A percentile compares a stretch with the other conserved stretches of the same genome.
Conservation (phyloP, 23 tunicate species). For the Trididemnum clinides region DNA sequence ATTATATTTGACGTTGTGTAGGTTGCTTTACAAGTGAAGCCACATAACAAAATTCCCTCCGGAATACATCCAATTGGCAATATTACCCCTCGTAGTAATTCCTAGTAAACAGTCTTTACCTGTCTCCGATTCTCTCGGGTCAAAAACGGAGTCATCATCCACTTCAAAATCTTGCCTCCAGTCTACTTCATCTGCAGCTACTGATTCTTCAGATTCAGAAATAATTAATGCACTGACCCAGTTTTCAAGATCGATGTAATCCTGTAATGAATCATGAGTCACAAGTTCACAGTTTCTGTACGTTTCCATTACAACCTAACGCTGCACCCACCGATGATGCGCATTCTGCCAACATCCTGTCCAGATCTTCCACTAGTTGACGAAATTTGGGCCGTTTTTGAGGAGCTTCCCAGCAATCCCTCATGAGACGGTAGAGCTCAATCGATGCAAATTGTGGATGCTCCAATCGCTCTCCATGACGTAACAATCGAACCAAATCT, state of each 20-base stretch:
- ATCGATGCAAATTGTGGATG: slow-evolving; percentile 85
- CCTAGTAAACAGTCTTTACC: too few species aligned
- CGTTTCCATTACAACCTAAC: background rate
- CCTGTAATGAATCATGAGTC: slow-evolving; percentile 3
- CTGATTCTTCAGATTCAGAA: slow-evolving; percentile 20
- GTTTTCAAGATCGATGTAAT: slow-evolving; percentile 36
- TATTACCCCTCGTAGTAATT: too few species aligned
- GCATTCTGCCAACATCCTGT: slow-evolving; percentile 70
- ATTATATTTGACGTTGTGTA: too few species aligned
- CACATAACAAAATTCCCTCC: too few species aligned
- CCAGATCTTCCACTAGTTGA: slow-evolving; percentile 78
- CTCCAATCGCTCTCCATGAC: slow-evolving; percentile 79
- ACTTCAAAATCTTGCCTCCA: slow-evolving; percentile 19
- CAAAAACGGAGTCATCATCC: slow-evolving; percentile 73
- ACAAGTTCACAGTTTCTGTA: background rate
- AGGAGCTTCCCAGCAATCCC: slow-evolving; percentile 93
- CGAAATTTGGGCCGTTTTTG: slow-evolving; percentile 70
- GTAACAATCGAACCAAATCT: slow-evolving; percentile 70
- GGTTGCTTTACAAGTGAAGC: too few species aligned
- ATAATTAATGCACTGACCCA: background rate
- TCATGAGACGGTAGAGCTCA: slow-evolving; percentile 75
- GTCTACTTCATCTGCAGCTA: slow-evolving; percentile 1
- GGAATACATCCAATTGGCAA: too few species aligned
- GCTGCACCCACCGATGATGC: slow-evolving; percentile 62
- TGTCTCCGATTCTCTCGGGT: slow-evolving; percentile 6